Conservation (phyloP, 2,888 invertebrate species). For the Trisateles emortualis region DNA sequence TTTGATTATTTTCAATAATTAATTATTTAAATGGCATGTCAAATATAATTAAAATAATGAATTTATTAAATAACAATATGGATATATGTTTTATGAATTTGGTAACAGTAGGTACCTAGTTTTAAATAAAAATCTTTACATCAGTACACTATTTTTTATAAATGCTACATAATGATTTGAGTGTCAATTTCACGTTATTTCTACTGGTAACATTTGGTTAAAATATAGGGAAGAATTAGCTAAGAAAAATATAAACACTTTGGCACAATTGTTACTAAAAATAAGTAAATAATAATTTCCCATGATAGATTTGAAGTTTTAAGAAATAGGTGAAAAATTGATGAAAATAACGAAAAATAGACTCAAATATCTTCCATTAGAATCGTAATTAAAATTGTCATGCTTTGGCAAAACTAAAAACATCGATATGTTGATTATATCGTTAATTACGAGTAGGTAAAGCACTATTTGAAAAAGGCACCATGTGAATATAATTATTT, state of each 20-base stretch:
- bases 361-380: slow-evolving; percentile 39
- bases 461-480: slow-evolving; percentile 52
- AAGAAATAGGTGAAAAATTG: not conserved
- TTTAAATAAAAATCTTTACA: slow-evolving; percentile 54
- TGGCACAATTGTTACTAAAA: slow-evolving; percentile 41
- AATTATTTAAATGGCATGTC: slow-evolving; percentile 25
- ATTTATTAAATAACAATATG: slow-evolving; percentile 27
- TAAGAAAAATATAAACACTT: slow-evolving; percentile 36
- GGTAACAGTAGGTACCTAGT: slow-evolving; percentile 53
- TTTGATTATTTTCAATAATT: slow-evolving; percentile 37
- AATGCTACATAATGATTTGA: slow-evolving; percentile 57
- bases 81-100: slow-evolving; percentile 36
- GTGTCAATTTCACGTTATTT: slow-evolving; percentile 47
- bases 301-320: not conserved
- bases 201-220: slow-evolving; percentile 27
- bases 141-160: slow-evolving; percentile 55
- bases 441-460: slow-evolving; percentile 29
- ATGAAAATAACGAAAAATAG: slow-evolving; percentile 44
- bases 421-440: slow-evolving; percentile 30
- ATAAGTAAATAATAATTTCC: not conserved
- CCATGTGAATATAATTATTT: slow-evolving; percentile 45
- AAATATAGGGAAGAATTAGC: slow-evolving; percentile 25
- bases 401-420: slow-evolving; percentile 44
- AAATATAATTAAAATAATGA: slow-evolving; percentile 24
- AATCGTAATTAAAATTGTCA: slow-evolving; percentile 52